Evolutionary conservation across 35 echinoderm and acorn worm species (phyloP), one percentile per base, ranked within the genome.

Genomic region (Strongylocentrotus purpuratus): DNA sequence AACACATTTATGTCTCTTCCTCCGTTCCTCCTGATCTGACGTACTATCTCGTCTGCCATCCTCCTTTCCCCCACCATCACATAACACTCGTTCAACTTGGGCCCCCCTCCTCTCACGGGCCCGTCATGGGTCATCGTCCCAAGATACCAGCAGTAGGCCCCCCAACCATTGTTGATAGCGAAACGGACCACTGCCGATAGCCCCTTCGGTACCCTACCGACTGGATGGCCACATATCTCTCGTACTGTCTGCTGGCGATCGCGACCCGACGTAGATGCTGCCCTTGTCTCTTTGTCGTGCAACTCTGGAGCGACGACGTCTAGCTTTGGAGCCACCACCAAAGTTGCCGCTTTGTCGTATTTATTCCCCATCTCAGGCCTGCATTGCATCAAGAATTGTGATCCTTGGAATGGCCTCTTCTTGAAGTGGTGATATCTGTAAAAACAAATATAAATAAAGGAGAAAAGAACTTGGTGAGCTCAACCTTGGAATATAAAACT

Each of bases 1-100:
- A 86, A 15, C 32, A 86, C 0, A 86, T 86, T 28, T 0, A 86
- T 86, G 85, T 86, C 85, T 9, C 32, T 33, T 9, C 85, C 85
- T 8, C 85, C 85, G 9, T 86, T 86, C 9, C 85, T 86, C 85
- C 85, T 86, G 25, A 86, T 86, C 85, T 28, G 9, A 13, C 85
- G 85, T 1, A 86, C 85, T 28, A 86, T 18, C 9, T 9, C 32
- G 85, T 86, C 85, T 22, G 20, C 85, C 85, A 86, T 86, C 25
- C 85, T 33, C 85, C 85, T 86, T 22, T 86, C 85, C 85, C 85
- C 85, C 25, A 86, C 85, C 85, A 86, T 86, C 1, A 86, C 85
- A 18, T 86, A 86, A 7, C 9, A 86, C 18, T 2, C 85, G 85
- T 86, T 18, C 85, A 86, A 86, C 32, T 86, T 86, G 9, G 85